These are phyloP conservation scores for Catostylus mosaicus DNA, from an alignment of 30 jellyfish, hydroid and myxozoan genomes.

Conservation along the genomic window DNA sequence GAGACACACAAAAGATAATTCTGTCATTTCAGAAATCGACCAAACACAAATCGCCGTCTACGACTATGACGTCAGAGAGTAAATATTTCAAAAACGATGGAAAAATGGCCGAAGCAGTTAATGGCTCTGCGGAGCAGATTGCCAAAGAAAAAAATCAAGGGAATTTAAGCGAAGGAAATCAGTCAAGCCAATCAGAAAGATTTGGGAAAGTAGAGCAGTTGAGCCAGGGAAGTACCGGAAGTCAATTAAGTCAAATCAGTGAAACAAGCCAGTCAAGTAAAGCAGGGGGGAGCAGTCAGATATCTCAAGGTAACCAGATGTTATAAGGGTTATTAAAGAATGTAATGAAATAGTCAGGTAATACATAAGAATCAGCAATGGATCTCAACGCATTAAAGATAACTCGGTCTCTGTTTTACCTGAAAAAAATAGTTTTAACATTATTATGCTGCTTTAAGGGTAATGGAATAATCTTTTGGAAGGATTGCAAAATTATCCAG, in stretches of 20 bases:
- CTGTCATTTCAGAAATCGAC: conserved; percentile 4
- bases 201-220: neutral
- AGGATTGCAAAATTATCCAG: neutral
- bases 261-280: conserved; percentile 10
- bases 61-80: conserved; percentile 18
- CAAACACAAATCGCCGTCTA: conserved; percentile 25
- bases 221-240: neutral
- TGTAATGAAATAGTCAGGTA: neutral
- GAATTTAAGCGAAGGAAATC: neutral
- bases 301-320: neutral
- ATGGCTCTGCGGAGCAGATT: neutral
- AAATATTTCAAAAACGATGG: conserved; percentile 51
- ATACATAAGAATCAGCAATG: neutral
- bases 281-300: conserved; percentile 8
- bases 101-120: neutral
- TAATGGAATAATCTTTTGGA: neutral
- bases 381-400: neutral
- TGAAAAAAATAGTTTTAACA: neutral
- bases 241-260: neutral
- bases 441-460: neutral
- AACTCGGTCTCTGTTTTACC: neutral
- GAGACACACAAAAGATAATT: neutral
- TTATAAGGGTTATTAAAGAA: neutral
- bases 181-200: neutral
- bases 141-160: neutral